Conservation (phyloP, 2,797 vertebrate genomes). For the Typhlichthys eigenmanni region DNA sequence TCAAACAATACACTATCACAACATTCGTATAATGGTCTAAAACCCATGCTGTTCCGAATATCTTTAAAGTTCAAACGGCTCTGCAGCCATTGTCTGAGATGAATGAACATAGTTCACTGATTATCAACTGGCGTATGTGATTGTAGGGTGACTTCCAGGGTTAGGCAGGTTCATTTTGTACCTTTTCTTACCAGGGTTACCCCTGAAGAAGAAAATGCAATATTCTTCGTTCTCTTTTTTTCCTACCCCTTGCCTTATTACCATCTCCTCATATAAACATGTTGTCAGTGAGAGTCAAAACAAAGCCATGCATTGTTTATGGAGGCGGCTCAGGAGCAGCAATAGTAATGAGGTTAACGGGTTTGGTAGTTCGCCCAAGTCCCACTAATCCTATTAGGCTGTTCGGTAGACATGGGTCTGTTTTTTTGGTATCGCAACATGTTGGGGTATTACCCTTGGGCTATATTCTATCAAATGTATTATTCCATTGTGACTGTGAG, state of each 20-base stretch:
- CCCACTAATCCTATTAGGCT: constrained; percentile 74
- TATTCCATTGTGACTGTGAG: no score
- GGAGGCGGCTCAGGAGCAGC: constrained; percentile 7
- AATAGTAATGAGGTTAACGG: constrained; percentile 58
- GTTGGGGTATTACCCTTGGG: constrained; percentile 22
- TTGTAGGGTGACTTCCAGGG: constrained; percentile 7
- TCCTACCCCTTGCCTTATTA: no score
- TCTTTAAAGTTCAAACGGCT: constrained; percentile 30
- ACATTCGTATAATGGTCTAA: constrained; percentile 12
- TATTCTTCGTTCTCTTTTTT: constrained; percentile 5
- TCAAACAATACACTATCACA: constrained; percentile 14
- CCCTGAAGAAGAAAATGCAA: neutral
- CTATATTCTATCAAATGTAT: neutral
- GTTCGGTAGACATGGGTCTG: constrained; percentile 47
- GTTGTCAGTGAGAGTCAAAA: constrained; percentile 39
- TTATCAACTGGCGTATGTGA: neutral
- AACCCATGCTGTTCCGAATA: constrained; percentile 15
- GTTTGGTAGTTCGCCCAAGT: constrained; percentile 59
- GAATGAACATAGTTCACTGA: neutral
- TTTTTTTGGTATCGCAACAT: constrained; percentile 52
- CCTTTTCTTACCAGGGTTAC: constrained; percentile 4
- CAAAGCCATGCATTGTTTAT: constrained; percentile 54
- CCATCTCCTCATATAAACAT: neutral
- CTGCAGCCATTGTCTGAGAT: constrained; percentile 27
- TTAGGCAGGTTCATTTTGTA: constrained; percentile 31